Conservation (phyloP, 2,888 invertebrate species). For the Andricus curvator region DNA sequence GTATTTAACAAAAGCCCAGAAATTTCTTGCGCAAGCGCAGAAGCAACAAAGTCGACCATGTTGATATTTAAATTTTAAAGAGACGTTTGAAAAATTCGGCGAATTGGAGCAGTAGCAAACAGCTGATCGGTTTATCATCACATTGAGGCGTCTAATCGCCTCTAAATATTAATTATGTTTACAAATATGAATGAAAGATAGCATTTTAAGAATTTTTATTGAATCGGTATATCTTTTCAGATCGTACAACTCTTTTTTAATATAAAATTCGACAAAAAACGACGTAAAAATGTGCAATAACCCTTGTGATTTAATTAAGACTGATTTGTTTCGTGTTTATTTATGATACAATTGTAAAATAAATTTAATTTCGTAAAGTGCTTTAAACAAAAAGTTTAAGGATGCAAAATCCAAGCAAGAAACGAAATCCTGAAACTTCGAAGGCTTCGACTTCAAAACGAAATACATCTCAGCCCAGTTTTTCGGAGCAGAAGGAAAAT, state of each 20-base stretch:
- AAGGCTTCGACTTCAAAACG: not conserved
- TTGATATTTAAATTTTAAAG: not conserved
- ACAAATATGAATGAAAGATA: not conserved
- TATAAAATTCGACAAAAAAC: not conserved
- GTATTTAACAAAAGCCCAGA: not conserved
- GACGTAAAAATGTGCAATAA: conserved; percentile 18
- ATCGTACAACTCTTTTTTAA: not conserved
- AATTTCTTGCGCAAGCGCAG: not conserved
- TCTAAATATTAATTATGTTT: not conserved
- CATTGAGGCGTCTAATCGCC: not conserved
- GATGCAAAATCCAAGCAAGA: conserved; percentile 1
- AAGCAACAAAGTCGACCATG: not conserved
- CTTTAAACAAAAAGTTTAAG: not conserved
- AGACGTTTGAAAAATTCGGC: not conserved
- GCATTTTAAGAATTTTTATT: not conserved
- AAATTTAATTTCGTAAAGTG: not conserved
- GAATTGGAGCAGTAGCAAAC: not conserved
- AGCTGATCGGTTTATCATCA: not conserved
- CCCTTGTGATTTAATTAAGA: not conserved
- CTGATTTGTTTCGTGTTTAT: not conserved
- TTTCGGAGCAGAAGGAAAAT: not conserved
- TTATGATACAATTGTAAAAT: not conserved
- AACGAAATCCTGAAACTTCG: not conserved
- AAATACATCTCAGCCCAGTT: not conserved
- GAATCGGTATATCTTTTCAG: not conserved